Conservation (phyloP, 1,140 invertebrate genomes). For the Trichonephila inaurata region DNA sequence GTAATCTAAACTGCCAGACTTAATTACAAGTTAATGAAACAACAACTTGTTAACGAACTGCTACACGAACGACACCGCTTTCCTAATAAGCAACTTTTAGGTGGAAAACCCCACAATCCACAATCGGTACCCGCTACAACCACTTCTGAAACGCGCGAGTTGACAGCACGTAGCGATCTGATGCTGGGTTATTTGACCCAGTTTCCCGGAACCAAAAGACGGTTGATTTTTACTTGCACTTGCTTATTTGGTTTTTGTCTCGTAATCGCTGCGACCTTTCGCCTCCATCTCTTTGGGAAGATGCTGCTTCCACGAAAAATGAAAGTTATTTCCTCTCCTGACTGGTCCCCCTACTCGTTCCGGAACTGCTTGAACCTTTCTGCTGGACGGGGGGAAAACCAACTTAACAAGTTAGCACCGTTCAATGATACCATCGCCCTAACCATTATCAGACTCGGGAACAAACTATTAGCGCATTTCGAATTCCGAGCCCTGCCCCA, state of each 20-base stretch:
- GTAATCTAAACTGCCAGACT: not conserved
- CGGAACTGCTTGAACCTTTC: not conserved
- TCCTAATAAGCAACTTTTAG: not conserved
- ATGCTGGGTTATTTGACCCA: constrained; percentile 4
- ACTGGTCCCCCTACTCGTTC: not conserved
- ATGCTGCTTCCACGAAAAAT: not conserved
- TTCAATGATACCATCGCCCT: not conserved
- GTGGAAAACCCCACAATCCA: not conserved
- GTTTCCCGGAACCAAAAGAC: not conserved
- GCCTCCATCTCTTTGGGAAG: not conserved
- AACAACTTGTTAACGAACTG: not conserved
- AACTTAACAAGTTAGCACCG: not conserved
- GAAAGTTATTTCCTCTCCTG: constrained; percentile 1
- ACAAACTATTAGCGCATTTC: not conserved
- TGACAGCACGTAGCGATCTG: not conserved
- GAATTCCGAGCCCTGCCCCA: not conserved
- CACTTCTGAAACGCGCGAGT: not conserved
- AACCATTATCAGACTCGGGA: not conserved
- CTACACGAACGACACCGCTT: not conserved
- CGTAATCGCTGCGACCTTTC: not conserved
- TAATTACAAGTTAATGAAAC: not conserved
- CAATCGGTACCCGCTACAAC: not conserved
- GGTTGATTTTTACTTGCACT: not conserved
- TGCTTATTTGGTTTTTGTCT: not conserved
- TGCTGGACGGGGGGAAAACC: not conserved